phyloP scores from a whole-genome alignment of 1,140 invertebrate species.

The Oreohelix idahoensis region DNA sequence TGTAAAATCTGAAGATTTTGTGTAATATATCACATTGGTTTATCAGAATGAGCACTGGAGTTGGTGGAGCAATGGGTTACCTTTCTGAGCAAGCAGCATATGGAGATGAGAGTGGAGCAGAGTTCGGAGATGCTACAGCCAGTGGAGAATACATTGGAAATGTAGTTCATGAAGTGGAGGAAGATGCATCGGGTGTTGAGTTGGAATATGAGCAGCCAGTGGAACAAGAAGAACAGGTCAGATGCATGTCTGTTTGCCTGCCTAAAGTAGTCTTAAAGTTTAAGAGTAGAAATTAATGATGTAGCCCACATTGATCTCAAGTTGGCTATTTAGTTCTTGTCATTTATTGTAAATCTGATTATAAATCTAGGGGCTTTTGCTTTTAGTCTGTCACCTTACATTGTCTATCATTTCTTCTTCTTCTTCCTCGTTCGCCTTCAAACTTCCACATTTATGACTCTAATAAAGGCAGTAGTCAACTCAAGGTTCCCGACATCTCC shows the following conservation, averaged over 20 bases:
- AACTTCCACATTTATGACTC: too few relatives aligned
- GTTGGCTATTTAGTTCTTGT: too few relatives aligned
- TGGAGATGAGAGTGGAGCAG: neutral
- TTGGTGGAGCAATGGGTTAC: slow-evolving; percentile 9
- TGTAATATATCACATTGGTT: neutral
- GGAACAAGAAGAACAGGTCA: slow-evolving; percentile 29
- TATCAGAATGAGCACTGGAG: neutral
- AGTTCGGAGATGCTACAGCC: neutral
- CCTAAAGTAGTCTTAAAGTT: neutral
- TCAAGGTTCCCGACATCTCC: too few relatives aligned
- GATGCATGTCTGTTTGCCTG: neutral
- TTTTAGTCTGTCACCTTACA: too few relatives aligned
- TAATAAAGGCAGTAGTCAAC: too few relatives aligned
- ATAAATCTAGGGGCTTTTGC: too few relatives aligned
- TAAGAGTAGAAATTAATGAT: too few relatives aligned
- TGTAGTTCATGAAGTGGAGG: neutral
- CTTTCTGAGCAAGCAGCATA: neutral
- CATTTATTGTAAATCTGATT: too few relatives aligned
- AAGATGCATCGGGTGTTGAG: slow-evolving; percentile 23
- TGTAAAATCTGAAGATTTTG: neutral
- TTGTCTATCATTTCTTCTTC: too few relatives aligned
- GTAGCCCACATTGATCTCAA: too few relatives aligned
- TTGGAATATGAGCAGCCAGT: slow-evolving; percentile 23
- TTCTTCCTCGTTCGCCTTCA: too few relatives aligned
- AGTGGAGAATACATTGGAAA: neutral